phyloP scores from a whole-genome alignment of 2,797 vertebrate genomes.

The Pantherophis alleghaniensis region DNA sequence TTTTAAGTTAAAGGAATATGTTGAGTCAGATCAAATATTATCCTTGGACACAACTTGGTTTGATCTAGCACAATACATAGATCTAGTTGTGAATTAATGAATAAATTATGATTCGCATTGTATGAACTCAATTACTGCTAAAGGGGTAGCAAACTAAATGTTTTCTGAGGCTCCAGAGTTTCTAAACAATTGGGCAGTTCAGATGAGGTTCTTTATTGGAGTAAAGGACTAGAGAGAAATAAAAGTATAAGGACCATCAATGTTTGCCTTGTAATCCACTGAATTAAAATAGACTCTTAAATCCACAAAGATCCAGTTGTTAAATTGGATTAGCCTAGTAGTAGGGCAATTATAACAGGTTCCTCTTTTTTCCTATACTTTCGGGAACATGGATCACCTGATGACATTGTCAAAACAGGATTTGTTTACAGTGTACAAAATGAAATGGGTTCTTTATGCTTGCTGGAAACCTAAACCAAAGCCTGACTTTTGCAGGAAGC shows the following conservation, averaged over 20 bases:
- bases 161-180: not conserved
- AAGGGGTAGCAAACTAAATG: too few species aligned
- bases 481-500: not conserved
- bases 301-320: not conserved
- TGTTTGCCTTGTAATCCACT: not conserved
- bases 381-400: constrained; percentile 19
- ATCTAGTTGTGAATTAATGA: not conserved
- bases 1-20: not conserved
- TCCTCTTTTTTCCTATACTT: not conserved
- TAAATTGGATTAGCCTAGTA: not conserved
- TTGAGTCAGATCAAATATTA: not conserved
- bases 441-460: not conserved
- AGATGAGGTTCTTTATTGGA: not conserved
- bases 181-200: not conserved
- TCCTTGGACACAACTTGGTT: not conserved
- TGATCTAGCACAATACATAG: not conserved
- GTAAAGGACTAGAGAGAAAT: not conserved
- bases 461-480: not conserved
- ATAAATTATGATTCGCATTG: not conserved
- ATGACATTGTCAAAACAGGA: not conserved
- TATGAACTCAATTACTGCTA: not conserved
- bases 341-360: not conserved
- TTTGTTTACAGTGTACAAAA: constrained; percentile 12
- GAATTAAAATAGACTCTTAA: not conserved
- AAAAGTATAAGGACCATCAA: not conserved